A percentile compares a stretch with the other conserved stretches of the same genome.
These are phyloP conservation scores for Ceryle rudis DNA, from an alignment of 2,797 vertebrate species.

Conservation along the genomic window DNA sequence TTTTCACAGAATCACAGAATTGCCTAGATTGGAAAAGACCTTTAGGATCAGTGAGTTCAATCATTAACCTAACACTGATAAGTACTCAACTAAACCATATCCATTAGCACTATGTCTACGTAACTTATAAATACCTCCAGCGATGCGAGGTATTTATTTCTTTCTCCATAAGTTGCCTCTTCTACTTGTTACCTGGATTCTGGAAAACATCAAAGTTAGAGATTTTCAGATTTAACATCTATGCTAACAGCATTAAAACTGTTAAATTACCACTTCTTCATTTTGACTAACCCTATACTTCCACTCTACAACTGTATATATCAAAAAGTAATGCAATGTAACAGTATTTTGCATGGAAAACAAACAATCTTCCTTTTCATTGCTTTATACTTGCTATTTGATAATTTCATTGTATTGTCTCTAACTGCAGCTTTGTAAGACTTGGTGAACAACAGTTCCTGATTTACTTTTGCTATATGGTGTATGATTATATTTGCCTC, in stretches of 20 bases:
- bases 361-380: not conserved
- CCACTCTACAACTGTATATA: not conserved
- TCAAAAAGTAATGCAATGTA: not conserved
- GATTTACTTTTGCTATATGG: accelerated
- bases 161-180: not conserved
- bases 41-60: too few species aligned
- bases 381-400: not conserved
- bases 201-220: not conserved
- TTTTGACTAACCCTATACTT: not conserved
- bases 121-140: too few species aligned
- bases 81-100: too few species aligned
- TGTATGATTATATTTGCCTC: not conserved
- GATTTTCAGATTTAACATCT: not conserved
- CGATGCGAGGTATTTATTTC: too few species aligned
- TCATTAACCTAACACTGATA: too few species aligned
- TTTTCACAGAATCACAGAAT: not conserved
- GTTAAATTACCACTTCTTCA: not conserved
- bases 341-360: not conserved
- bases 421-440: not conserved
- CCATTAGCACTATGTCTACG: too few species aligned
- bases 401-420: not conserved
- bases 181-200: not conserved
- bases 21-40: too few species aligned
- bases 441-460: not conserved
- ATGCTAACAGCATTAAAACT: not conserved